Conservation (phyloP, 1,140 invertebrate species). For the Drosophila miranda region DNA sequence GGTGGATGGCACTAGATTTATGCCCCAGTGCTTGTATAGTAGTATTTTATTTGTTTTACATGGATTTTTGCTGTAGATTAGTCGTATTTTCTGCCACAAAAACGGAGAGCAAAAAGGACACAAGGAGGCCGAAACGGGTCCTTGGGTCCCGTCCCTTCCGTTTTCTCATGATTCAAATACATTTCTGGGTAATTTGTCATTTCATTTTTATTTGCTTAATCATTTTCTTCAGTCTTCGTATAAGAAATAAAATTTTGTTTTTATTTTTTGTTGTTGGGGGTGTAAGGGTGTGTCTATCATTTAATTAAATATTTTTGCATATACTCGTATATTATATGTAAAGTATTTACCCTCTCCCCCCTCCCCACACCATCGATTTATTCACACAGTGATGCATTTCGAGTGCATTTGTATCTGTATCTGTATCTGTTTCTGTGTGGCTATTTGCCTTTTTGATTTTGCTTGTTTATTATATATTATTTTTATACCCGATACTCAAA, state of each 20-base stretch:
- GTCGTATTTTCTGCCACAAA: constrained; percentile 52
- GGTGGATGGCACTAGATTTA: constrained; percentile 52
- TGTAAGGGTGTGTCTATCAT: constrained; percentile 48
- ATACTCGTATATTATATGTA: constrained; percentile 26
- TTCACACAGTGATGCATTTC: constrained; percentile 57
- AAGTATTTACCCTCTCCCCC: constrained; percentile 41
- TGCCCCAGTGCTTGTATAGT: constrained; percentile 42
- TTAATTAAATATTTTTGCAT: constrained; percentile 67
- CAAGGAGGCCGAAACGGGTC: constrained; percentile 1
- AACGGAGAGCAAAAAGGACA: constrained; percentile 3
- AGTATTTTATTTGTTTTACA: constrained; percentile 74
- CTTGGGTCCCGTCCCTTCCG: not conserved
- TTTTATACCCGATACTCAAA: no score
- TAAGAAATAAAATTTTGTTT: constrained; percentile 82
- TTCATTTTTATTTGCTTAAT: constrained; percentile 71
- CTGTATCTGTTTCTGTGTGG: constrained; percentile 1
- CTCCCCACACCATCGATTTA: not conserved
- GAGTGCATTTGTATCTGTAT: constrained; percentile 8
- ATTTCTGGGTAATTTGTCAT: constrained; percentile 55
- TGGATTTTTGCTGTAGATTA: constrained; percentile 49
- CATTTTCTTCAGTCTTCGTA: constrained; percentile 81
- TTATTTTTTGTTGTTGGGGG: constrained; percentile 27
- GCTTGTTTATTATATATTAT: constrained; percentile 51
- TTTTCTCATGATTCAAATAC: constrained; percentile 9
- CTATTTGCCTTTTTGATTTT: constrained; percentile 63